Conservation (phyloP, 2,888 invertebrate genomes). For the Cosmorhoe ocellata region DNA sequence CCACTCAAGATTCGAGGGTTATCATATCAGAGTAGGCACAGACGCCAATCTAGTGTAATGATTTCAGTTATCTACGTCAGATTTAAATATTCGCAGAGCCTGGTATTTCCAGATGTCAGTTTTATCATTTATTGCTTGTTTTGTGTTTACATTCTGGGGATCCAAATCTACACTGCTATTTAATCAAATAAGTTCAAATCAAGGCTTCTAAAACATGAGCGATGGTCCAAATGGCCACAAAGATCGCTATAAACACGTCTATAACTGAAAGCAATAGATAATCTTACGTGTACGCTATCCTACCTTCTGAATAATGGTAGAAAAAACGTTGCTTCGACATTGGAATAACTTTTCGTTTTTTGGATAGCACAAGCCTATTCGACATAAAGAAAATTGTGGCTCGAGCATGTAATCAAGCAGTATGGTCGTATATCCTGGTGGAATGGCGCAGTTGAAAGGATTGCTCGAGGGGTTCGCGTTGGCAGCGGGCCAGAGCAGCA, state of each 20-base stretch:
- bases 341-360: conserved; percentile 12
- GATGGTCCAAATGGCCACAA: too few species aligned
- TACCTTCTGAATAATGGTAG: too few species aligned
- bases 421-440: conserved; percentile 20
- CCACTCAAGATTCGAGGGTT: conserved; percentile 40
- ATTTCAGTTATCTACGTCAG: conserved; percentile 17
- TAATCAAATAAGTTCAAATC: too few species aligned
- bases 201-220: too few species aligned
- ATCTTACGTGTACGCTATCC: too few species aligned
- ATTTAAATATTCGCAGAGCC: conserved; percentile 11
- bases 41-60: conserved; percentile 20
- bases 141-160: neutral
- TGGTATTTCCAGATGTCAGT: conserved; percentile 10
- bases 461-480: conserved; percentile 22
- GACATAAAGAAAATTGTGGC: conserved; percentile 24
- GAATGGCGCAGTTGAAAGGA: conserved; percentile 29
- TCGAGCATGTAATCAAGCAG: conserved; percentile 28
- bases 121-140: conserved; percentile 10
- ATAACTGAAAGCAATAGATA: too few species aligned
- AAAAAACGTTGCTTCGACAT: too few species aligned
- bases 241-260: too few species aligned
- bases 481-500: conserved; percentile 25
- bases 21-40: conserved; percentile 39
- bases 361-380: conserved; percentile 9
- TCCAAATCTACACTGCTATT: too few species aligned